Percentiles rank a stretch among this genome's conserved stretches.
These are phyloP conservation scores for Pseudobourletiella spinata DNA, from an alignment of 1,140 invertebrate species.

Conservation along the genomic window DNA sequence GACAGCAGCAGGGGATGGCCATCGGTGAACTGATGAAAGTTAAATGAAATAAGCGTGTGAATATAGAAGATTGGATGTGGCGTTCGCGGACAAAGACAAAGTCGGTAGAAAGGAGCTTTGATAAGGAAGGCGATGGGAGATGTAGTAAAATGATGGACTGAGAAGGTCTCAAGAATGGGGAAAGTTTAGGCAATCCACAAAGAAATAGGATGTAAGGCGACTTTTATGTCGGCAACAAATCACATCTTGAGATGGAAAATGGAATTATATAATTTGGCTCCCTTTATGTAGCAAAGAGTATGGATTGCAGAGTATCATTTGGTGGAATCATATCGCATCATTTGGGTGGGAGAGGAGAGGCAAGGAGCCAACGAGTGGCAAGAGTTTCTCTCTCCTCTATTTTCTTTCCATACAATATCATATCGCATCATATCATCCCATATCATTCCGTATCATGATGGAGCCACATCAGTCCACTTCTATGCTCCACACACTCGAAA, in stretches of 20 bases:
- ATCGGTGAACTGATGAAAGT: background rate
- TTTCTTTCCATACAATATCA: too few species aligned
- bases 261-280: slow-evolving; percentile 37
- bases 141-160: slow-evolving; percentile 36
- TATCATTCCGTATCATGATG: background rate
- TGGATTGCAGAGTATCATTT: slow-evolving; percentile 30
- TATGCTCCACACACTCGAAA: background rate
- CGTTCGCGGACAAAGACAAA: slow-evolving; percentile 7
- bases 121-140: slow-evolving; percentile 25
- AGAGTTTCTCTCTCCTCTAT: background rate
- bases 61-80: slow-evolving; percentile 24
- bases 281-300: slow-evolving; percentile 32
- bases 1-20: too few species aligned
- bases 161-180: slow-evolving; percentile 33
- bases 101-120: slow-evolving; percentile 12
- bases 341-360: slow-evolving; percentile 16
- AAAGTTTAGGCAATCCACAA: slow-evolving; percentile 37
- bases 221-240: slow-evolving; percentile 37
- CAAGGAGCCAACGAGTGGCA: slow-evolving; percentile 16
- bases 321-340: slow-evolving; percentile 31
- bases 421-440: background rate
- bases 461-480: background rate
- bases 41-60: slow-evolving; percentile 19
- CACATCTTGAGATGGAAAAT: slow-evolving; percentile 36
- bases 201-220: slow-evolving; percentile 37